Conservation (phyloP, 2,888 invertebrate species). For the Cosmia pyralina region DNA sequence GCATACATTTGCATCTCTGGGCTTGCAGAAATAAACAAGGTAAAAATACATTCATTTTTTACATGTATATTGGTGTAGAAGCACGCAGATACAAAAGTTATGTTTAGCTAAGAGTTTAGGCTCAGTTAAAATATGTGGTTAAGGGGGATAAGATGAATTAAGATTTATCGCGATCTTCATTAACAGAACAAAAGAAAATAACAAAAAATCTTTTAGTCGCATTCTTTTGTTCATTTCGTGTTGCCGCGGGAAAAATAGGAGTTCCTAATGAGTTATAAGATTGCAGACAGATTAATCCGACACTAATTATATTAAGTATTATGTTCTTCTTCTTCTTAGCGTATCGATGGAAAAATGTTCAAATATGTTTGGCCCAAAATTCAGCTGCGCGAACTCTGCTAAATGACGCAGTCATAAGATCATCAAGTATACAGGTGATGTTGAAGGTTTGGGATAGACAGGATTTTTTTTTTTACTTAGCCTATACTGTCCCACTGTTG, state of each 20-base stretch:
- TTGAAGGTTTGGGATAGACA: background rate
- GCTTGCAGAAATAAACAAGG: constrained; percentile 1
- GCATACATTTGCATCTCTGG: constrained; percentile 28
- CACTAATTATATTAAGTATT: constrained; percentile 41
- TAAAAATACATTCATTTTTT: constrained; percentile 8
- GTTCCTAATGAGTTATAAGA: constrained; percentile 37
- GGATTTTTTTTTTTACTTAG: background rate
- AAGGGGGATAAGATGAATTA: constrained; percentile 46
- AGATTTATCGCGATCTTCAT: constrained; percentile 53
- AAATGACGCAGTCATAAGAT: no score
- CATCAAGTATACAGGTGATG: background rate
- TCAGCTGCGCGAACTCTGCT: no score
- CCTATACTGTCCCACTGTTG: no score
- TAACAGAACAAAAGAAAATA: constrained; percentile 61
- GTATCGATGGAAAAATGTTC: no score
- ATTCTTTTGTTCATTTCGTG: constrained; percentile 51
- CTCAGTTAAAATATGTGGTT: no score
- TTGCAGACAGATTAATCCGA: constrained; percentile 41
- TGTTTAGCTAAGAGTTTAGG: constrained; percentile 47
- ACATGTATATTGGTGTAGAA: background rate
- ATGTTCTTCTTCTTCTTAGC: background rate
- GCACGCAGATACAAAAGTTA: constrained; percentile 22
- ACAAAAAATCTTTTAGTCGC: constrained; percentile 43
- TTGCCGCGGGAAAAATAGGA: constrained; percentile 23
- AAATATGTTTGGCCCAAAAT: no score